A percentile compares a stretch with the other conserved stretches of the same genome.
Evolutionary conservation across 2,113 vertebrate species (phyloP).

Genomic region (Hepsetus odoe): DNA sequence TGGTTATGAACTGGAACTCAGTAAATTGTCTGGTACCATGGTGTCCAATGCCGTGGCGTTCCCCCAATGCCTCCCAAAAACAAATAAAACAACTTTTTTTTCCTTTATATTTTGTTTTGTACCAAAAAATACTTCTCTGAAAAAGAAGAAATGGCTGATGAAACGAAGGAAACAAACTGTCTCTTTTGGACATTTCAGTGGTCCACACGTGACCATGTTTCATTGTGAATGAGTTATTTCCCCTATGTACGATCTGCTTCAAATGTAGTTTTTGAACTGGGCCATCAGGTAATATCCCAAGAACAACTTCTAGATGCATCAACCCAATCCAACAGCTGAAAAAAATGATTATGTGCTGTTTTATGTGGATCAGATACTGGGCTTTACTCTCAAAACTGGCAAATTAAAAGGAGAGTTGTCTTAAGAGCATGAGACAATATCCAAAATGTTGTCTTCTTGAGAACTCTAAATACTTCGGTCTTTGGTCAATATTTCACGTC

Average conservation of each 20-base stretch:
- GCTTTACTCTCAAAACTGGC: neutral
- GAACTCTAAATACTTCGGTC: conserved; percentile 77
- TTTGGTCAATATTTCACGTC: conserved; percentile 79
- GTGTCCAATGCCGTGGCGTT: conserved; percentile 58
- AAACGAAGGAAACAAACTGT: conserved; percentile 40
- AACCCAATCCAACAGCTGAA: neutral
- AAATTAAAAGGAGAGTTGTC: conserved; percentile 8
- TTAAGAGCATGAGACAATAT: conserved; percentile 24
- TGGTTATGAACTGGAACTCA: conserved; percentile 59
- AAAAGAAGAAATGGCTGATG: conserved; percentile 60
- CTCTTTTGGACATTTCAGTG: conserved; percentile 27
- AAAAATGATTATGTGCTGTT: neutral
- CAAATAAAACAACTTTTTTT: conserved; percentile 10
- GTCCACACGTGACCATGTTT: conserved; percentile 18
- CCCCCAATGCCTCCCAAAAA: conserved; percentile 52
- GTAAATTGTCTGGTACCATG: conserved; percentile 64
- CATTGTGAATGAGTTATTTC: neutral
- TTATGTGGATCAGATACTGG: conserved; percentile 10
- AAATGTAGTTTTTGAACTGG: neutral
- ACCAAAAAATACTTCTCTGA: conserved; percentile 64
- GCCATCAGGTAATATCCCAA: neutral
- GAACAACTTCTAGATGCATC: neutral
- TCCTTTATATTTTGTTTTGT: conserved; percentile 63
- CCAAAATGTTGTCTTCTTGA: conserved; percentile 55
- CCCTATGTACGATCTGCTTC: neutral